Evolutionary conservation across 2,797 vertebrate genomes (phyloP), one percentile per base, ranked within the genome.

Genomic region (Sibirionetta formosa): DNA sequence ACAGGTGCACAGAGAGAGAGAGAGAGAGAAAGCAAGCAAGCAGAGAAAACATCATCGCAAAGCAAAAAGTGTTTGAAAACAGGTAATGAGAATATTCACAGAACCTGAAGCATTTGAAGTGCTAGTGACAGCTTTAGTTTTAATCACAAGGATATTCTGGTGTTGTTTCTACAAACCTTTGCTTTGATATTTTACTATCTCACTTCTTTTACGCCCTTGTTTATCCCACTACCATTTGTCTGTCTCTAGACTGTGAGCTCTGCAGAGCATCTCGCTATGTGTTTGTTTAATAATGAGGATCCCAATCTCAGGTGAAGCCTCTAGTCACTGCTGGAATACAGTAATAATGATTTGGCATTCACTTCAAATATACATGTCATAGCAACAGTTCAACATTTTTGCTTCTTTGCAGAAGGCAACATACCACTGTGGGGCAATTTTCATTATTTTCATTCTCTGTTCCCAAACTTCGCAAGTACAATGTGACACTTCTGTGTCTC

Each of bases 111-210:
- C 42, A 48, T 61, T 84, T 96, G 83, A 95, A 93, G 77, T 70
- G n/a, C 16, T 42, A 63, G 29, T 1, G 24, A 76, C 80, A 91
- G 70, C 29, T 94, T 92, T 79, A 76, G 42, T 87, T 93, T 85
- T 91, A 89, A 92, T 95, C 89, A 94, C 38, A 72, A 81, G 82
- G 66, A 92, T 50, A 84, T 78, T 84, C 48, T 76, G 5, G 23
- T 64, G 70, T 35, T 93, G 63, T 90, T 93, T 80, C 65, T 92
- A 90, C 80, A 95, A 90, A 96, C 69, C 15, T 81, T 33, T 93
- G 31, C 71, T 94, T 94, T 94, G 79, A 90, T 95, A 90, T 91
- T 93, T 95, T 82, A 29, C 64, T 90, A 40, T 24, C 17, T 93
- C 23, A 2, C 8, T 77, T 92, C 73, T 86, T 94, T 94, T 82